These are phyloP conservation scores for Tenthredo mesomela DNA, from an alignment of 2,888 invertebrate genomes.

Conservation along the genomic window DNA sequence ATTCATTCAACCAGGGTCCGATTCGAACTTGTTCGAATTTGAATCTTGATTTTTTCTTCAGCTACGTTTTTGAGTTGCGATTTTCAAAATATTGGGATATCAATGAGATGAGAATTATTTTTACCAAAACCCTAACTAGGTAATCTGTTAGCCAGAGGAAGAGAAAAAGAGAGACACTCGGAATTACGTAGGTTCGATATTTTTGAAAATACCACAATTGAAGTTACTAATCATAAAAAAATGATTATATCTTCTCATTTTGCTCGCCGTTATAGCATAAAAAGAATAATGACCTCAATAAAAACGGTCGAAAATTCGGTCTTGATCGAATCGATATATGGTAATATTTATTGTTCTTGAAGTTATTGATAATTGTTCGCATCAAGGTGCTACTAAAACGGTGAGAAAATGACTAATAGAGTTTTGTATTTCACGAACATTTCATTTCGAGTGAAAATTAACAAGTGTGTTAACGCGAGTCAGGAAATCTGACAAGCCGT, in stretches of 20 bases:
- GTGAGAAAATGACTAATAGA: no score
- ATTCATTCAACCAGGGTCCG: not conserved
- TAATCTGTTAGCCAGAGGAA: no score
- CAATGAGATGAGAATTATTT: not conserved
- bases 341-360: not conserved
- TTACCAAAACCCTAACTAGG: no score
- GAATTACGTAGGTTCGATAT: no score
- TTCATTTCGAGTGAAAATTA: not conserved
- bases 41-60: not conserved
- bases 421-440: not conserved
- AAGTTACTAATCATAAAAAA: no score
- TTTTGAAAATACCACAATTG: no score
- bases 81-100: not conserved
- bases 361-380: not conserved
- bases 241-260: no score
- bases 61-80: not conserved
- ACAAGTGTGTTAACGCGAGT: not conserved
- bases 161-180: no score
- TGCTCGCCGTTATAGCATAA: no score
- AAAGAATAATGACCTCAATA: no score
- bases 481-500: not conserved
- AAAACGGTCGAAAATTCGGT: no score
- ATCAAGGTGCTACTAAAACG: not conserved
- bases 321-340: not conserved
- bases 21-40: not conserved